Base-by-base conservation (phyloP, 2,888 invertebrate species). In the Phyllotreta cruciferae region DNA sequence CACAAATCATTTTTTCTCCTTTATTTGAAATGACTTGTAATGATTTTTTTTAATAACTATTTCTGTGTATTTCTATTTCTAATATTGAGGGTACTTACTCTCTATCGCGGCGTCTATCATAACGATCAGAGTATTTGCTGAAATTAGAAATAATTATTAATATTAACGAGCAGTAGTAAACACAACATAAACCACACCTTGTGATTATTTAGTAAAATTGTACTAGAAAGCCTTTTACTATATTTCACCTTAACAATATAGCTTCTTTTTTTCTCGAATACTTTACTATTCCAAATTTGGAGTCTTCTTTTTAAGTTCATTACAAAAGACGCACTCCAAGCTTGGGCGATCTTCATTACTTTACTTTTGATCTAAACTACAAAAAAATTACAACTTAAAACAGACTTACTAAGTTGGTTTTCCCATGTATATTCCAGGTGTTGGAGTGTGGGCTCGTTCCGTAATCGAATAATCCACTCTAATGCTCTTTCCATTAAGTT, bases 351-450 rank as follows among this genome's bases (percentile, higher is more conserved):
- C 6, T 11, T 37, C 6, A 7, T 37, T 36, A 10, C 7, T 37
- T 53, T n/a, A n/a, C n/a, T n/a, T n/a, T n/a, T n/a, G n/a, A n/a
- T n/a, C n/a, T n/a, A n/a, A 24, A 24, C 24, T 24, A n/a, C n/a
- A 24, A 24, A 45, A 56, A 57, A 37, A 45, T 24, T 36, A 45
- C 35, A 57, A 24, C 4, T 4, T 34, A 2, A 42, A 44, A 38
- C 45, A 56, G 36, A 47, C 74, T 73, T 70, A 90, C 88, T 86
- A 85, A 24, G 95, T 94, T 1, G 95, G 93, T 81, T 92, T 93
- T 53, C 98, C 98, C 91, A 96, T 94, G 78, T 98, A 98, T 72
- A 97, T 92, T 61, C 98, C 98, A 6, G 98, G 98, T 4, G 98
- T 98, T 8, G 98, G 98, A 0, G 97, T 96, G 80, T 98, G 98